Evolutionary conservation across 2,797 vertebrate genomes (phyloP), one percentile per base, ranked within the genome.

Genomic region (Hapalemur alaotrensis): DNA sequence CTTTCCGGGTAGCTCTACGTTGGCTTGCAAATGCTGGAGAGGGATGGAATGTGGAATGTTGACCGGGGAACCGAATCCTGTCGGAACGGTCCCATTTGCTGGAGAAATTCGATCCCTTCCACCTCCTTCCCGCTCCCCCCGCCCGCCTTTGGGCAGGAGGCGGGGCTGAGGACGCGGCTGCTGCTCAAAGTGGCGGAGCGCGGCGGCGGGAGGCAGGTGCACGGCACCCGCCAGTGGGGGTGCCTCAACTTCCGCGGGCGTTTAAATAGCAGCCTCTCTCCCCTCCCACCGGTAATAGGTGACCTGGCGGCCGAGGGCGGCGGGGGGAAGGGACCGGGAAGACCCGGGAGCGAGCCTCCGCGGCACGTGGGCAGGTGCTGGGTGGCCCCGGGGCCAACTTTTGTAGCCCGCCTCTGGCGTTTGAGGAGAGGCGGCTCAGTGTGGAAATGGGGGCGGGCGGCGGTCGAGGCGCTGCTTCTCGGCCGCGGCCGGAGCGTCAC

Each of bases 131-230:
- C 97, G 73, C 96, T 89, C 93, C 94, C 97, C 48, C 76, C 78
- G 73, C 94, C 96, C 95, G 95, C 96, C 93, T 61, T 96, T 83
- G 78, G 96, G 87, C 38, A 78, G 95, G 97, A 96, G 98, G 98
- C 96, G 95, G 96, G 97, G 96, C 96, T 59, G 96, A 72, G 92
- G 94, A 79, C 87, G 69, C 69, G 35, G 96, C 95, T 93, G 89
- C 97, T 73, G 93, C 96, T 96, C 90, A 90, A 96, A 97, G 87
- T 95, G 97, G 96, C 93, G 57, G 96, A 94, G 97, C 93, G 96
- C 89, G 43, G 95, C 97, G 89, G 96, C 96, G 89, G 97, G 80
- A 96, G 91, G 98, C 98, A 98, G 98, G 98, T 98, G 98, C 98
- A 98, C 96, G 75, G 97, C 89, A 65, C 95, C 97, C 95, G 95